Conservation (phyloP, 2,888 invertebrate species). For the Brenthis hecate region DNA sequence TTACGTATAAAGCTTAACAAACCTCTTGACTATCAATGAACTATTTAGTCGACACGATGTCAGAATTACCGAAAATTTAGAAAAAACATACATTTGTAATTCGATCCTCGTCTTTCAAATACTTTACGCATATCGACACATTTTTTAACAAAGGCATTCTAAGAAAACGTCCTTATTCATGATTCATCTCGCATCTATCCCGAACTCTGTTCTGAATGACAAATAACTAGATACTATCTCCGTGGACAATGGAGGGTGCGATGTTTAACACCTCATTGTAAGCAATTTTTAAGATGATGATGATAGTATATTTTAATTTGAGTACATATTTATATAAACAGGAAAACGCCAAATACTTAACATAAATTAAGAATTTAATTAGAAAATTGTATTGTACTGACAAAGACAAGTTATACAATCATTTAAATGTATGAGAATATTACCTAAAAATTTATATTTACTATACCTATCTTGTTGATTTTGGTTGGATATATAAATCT, state of each 20-base stretch:
- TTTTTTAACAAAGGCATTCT: constrained; percentile 55
- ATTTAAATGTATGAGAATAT: too few relatives aligned
- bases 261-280: constrained; percentile 45
- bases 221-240: constrained; percentile 46
- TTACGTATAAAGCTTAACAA: not conserved
- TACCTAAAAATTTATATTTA: too few relatives aligned
- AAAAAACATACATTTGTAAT: constrained; percentile 42
- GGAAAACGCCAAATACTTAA: too few relatives aligned
- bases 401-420: too few relatives aligned
- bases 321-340: not conserved
- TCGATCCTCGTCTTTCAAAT: constrained; percentile 51
- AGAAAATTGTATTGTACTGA: too few relatives aligned
- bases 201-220: constrained; percentile 51
- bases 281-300: constrained; percentile 35
- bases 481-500: too few relatives aligned
- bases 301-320: constrained; percentile 23
- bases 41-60: constrained; percentile 19
- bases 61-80: constrained; percentile 22
- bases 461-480: too few relatives aligned
- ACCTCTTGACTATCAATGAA: constrained; percentile 15
- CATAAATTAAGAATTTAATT: too few relatives aligned
- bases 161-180: constrained; percentile 57
- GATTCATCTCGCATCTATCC: constrained; percentile 60
- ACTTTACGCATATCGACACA: constrained; percentile 63
- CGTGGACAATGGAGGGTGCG: constrained; percentile 38